Percentiles rank a stretch among this genome's conserved stretches.
Conservation (phyloP, 2,113 vertebrate species). For the Caretta caretta region DNA sequence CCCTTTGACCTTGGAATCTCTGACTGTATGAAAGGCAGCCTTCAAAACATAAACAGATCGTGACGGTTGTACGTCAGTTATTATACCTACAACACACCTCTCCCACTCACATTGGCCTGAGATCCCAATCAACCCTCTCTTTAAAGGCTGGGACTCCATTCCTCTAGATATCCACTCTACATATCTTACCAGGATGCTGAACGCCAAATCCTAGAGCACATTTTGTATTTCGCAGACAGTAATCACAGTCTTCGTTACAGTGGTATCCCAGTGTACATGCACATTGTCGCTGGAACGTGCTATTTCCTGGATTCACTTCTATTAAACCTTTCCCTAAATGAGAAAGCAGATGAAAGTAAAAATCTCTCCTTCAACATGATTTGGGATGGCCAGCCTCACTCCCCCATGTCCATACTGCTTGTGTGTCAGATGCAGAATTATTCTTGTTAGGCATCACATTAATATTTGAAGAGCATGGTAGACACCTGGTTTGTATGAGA, state of each 20-base stretch:
- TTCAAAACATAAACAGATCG: neutral
- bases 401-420: neutral
- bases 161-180: neutral
- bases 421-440: neutral
- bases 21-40: neutral
- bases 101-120: neutral
- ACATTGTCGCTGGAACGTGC: constrained; percentile 82
- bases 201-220: constrained; percentile 86
- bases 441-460: neutral
- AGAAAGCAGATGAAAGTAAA: constrained; percentile 40
- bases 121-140: neutral
- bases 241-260: constrained; percentile 90
- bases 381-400: neutral
- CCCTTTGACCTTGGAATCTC: neutral
- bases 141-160: neutral
- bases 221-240: constrained; percentile 84
- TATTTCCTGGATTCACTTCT: constrained; percentile 80
- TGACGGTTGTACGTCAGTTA: neutral
- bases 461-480: neutral
- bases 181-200: constrained; percentile 72
- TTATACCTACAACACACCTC: neutral
- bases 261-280: constrained; percentile 85
- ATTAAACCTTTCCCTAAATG: constrained; percentile 86
- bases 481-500: rapidly evolving
- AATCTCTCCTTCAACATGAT: neutral